These are phyloP conservation scores for Novumbra hubbsi DNA, from an alignment of 2,797 vertebrate species.

Conservation along the genomic window DNA sequence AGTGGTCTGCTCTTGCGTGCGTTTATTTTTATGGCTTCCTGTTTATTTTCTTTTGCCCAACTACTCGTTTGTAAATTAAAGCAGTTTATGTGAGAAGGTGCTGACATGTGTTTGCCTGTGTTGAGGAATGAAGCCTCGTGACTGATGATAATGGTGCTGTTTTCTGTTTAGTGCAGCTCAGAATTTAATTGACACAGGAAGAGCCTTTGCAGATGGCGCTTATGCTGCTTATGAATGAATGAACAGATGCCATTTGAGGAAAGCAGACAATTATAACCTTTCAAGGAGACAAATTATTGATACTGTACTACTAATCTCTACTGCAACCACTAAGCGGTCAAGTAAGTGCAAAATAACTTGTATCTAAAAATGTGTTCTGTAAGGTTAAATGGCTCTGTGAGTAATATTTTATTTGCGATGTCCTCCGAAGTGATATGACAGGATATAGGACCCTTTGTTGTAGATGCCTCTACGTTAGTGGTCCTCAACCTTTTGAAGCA, in stretches of 20 bases:
- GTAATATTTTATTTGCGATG: neutral
- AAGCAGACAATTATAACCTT: neutral
- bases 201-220: conserved; percentile 15
- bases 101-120: conserved; percentile 29
- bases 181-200: conserved; percentile 31
- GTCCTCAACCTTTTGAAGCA: too few species aligned
- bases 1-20: conserved; percentile 1
- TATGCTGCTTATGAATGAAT: conserved; percentile 21
- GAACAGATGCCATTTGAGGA: conserved; percentile 13
- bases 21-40: conserved; percentile 19
- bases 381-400: neutral
- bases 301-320: neutral
- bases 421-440: neutral
- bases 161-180: conserved; percentile 35
- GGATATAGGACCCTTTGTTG: neutral
- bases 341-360: neutral
- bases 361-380: neutral
- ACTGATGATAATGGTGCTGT: conserved; percentile 24
- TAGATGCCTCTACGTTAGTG: neutral
- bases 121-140: conserved; percentile 19
- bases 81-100: conserved; percentile 25
- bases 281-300: neutral
- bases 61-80: conserved; percentile 28
- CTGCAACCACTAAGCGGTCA: neutral
- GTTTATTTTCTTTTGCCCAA: conserved; percentile 20